These are phyloP conservation scores for Hemibagrus guttatus DNA, from an alignment of 2,797 vertebrate genomes.

Conservation along the genomic window DNA sequence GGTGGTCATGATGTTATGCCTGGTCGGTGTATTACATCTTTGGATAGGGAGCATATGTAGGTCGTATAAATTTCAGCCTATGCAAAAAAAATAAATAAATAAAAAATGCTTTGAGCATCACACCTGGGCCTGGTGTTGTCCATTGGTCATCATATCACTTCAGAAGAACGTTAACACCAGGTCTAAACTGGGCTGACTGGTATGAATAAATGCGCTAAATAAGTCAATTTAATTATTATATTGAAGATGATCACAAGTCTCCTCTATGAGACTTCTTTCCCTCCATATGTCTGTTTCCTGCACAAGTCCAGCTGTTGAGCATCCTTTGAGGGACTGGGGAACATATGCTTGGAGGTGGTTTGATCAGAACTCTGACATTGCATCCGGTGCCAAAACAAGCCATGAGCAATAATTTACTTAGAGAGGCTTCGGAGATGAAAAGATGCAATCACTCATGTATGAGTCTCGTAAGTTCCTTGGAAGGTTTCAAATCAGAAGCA, in stretches of 20 bases:
- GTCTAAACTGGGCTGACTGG: neutral
- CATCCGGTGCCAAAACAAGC: slow-evolving; percentile 33
- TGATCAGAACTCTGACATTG: slow-evolving; percentile 24
- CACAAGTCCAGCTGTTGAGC: slow-evolving; percentile 9
- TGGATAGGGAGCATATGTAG: neutral
- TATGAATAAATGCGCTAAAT: too few relatives aligned
- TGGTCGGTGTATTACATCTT: neutral
- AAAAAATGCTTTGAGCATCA: neutral
- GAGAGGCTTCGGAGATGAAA: slow-evolving; percentile 33
- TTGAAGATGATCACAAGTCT: neutral
- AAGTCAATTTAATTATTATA: neutral
- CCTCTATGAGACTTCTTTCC: too few relatives aligned
- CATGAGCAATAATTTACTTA: slow-evolving; percentile 19
- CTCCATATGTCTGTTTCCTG: neutral
- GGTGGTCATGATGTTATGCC: too few relatives aligned
- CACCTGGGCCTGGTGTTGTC: neutral
- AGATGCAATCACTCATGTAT: neutral
- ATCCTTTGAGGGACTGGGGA: slow-evolving; percentile 20
- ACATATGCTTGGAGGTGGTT: slow-evolving; percentile 39
- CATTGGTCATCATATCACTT: neutral
- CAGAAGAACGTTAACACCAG: neutral
- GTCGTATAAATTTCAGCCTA: neutral
- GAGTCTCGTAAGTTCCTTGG: neutral
- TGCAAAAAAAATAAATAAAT: neutral
- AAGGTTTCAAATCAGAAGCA: neutral